Conservation (phyloP, 2,888 invertebrate genomes). For the Aphidius colemani region DNA sequence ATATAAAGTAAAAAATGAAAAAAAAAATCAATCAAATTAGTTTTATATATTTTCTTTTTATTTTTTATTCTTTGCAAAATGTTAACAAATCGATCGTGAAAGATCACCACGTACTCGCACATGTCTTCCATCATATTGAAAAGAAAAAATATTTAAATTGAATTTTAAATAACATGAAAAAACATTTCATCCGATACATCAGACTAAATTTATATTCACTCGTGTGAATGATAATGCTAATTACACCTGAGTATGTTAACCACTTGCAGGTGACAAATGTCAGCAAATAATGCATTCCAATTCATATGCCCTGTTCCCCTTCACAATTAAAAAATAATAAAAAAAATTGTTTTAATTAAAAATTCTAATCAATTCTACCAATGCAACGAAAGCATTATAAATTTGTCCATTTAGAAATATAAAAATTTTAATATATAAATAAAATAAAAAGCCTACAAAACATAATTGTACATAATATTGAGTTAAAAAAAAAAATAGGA, state of each 20-base stretch:
- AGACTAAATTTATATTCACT: constrained; percentile 3
- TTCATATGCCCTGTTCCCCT: too few species aligned
- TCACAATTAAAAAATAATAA: background rate
- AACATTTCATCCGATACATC: too few species aligned
- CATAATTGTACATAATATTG: too few species aligned
- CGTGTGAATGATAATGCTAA: background rate
- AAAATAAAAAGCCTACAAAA: background rate
- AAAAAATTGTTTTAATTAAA: background rate
- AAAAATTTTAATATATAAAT: background rate
- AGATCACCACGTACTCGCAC: constrained; percentile 51
- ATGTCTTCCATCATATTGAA: background rate
- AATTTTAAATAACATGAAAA: constrained; percentile 1
- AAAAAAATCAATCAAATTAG: background rate
- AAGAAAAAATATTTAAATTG: background rate
- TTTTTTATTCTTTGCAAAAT: background rate
- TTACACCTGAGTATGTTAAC: background rate
- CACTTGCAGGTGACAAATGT: too few species aligned
- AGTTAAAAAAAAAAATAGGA: too few species aligned
- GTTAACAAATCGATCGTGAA: constrained; percentile 49
- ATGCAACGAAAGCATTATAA: too few species aligned
- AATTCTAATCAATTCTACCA: too few species aligned
- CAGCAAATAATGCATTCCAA: too few species aligned
- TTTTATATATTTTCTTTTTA: background rate
- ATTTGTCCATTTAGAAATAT: too few species aligned
- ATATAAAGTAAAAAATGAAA: too few species aligned